These are phyloP conservation scores for Morpho deidamia DNA, from an alignment of 2,888 invertebrate genomes.

Conservation along the genomic window DNA sequence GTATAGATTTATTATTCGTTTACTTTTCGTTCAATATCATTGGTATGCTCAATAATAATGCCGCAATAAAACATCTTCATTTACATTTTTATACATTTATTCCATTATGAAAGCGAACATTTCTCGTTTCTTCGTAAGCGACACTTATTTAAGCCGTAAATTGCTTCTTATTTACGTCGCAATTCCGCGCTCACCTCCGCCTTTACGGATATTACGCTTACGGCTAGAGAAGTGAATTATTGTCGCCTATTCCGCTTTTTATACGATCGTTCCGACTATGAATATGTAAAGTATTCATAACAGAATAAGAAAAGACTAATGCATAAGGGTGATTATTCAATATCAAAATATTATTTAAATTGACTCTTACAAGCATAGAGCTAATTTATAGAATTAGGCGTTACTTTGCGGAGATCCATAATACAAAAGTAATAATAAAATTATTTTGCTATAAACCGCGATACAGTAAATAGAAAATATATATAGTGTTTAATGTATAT, in stretches of 20 bases:
- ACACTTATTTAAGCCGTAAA: constrained; percentile 19
- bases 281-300: background rate
- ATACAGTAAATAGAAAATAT: no score
- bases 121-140: constrained; percentile 10
- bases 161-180: constrained; percentile 30
- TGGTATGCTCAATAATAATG: no score
- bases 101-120: constrained; percentile 2
- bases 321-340: no score
- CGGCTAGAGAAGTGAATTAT: constrained; percentile 47
- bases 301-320: background rate
- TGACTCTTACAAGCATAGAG: no score
- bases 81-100: background rate
- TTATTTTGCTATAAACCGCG: no score
- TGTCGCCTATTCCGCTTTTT: constrained; percentile 28
- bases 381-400: no score
- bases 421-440: no score
- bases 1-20: no score
- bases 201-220: constrained; percentile 31
- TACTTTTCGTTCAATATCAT: no score
- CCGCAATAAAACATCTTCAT: background rate
- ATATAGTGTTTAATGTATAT: no score
- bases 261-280: background rate
- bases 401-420: no score
- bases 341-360: no score
- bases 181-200: constrained; percentile 38